Conservation (phyloP, 2,888 invertebrate species). For the Acleris laterana region DNA sequence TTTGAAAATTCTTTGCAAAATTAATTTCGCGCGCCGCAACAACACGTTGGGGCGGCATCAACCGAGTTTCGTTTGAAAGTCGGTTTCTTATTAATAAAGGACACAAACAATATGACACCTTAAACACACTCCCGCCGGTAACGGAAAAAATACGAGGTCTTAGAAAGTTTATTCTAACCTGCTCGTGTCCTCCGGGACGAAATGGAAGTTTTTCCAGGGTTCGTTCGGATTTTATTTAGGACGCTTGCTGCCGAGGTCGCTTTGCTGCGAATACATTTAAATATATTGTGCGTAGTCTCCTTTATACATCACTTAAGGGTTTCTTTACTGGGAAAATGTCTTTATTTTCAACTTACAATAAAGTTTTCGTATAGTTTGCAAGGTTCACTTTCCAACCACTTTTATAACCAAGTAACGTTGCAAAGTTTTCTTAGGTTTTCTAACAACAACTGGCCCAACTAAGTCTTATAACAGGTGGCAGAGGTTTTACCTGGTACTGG, state of each 20-base stretch:
- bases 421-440: too few relatives aligned
- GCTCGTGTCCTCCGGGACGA: slow-evolving; percentile 55
- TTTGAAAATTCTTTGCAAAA: too few relatives aligned
- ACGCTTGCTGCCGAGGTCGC: slow-evolving; percentile 51
- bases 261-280: slow-evolving; percentile 66
- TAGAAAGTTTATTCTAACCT: slow-evolving; percentile 63
- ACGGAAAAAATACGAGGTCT: slow-evolving; percentile 49
- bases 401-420: too few relatives aligned
- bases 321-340: slow-evolving; percentile 17
- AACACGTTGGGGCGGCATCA: neutral
- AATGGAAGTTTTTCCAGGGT: slow-evolving; percentile 55
- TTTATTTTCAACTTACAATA: slow-evolving; percentile 20
- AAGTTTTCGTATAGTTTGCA: slow-evolving; percentile 3
- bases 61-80: neutral
- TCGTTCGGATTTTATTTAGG: slow-evolving; percentile 59
- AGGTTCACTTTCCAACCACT: too few relatives aligned
- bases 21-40: too few relatives aligned
- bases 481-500: too few relatives aligned
- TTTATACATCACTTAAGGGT: slow-evolving; percentile 34
- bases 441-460: too few relatives aligned
- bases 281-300: slow-evolving; percentile 49
- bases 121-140: slow-evolving; percentile 19
- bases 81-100: neutral
- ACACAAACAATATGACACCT: slow-evolving; percentile 29
- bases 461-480: too few relatives aligned